These are phyloP conservation scores for Megaustenia siamemsis DNA, from an alignment of 2,888 invertebrate genomes.

Conservation along the genomic window DNA sequence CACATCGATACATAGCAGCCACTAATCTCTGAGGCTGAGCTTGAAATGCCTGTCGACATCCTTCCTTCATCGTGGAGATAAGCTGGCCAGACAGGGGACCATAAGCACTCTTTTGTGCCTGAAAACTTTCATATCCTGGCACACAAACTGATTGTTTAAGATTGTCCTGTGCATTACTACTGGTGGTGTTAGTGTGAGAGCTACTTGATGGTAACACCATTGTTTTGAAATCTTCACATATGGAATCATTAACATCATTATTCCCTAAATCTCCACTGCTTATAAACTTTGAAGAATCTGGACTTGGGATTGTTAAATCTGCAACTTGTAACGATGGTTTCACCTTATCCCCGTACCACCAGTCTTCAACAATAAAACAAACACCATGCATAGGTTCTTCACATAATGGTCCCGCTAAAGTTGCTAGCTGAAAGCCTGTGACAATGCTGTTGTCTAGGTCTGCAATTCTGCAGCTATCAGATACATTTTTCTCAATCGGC, in stretches of 20 bases:
- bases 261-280: neutral
- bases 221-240: neutral
- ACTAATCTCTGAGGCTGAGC: conserved; percentile 93
- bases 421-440: conserved; percentile 84
- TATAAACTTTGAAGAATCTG: neutral
- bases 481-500: conserved; percentile 61
- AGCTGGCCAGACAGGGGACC: conserved; percentile 87
- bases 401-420: conserved; percentile 94
- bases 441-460: conserved; percentile 83
- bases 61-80: conserved; percentile 93
- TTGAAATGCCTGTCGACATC: conserved; percentile 92
- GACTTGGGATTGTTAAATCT: too few species aligned
- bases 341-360: conserved; percentile 80
- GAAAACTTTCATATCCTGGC: conserved; percentile 25
- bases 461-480: conserved; percentile 57
- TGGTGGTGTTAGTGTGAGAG: neutral
- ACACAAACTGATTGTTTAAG: neutral
- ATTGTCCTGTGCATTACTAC: neutral
- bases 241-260: conserved; percentile 17
- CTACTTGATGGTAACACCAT: neutral
- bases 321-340: neutral
- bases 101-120: conserved; percentile 53
- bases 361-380: conserved; percentile 90
- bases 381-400: conserved; percentile 98
- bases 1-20: conserved; percentile 94